Conservation (phyloP, 2,888 invertebrate species). For the Andricus quercusramuli region DNA sequence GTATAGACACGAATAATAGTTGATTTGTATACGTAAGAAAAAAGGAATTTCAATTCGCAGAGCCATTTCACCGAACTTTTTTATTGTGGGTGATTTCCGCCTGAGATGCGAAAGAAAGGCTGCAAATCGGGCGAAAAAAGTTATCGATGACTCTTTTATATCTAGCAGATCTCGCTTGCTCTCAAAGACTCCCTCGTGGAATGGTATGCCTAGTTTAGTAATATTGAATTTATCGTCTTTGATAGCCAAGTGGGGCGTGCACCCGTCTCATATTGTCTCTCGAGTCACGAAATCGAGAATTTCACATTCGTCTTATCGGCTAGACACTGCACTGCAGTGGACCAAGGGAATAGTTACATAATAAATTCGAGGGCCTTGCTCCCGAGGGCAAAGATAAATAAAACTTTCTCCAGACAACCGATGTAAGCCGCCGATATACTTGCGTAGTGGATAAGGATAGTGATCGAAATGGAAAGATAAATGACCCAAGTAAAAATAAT, state of each 20-base stretch:
- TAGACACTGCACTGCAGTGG: slow-evolving; percentile 32
- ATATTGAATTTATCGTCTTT: slow-evolving; percentile 40
- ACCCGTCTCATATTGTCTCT: slow-evolving; percentile 23
- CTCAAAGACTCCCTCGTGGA: slow-evolving; percentile 10
- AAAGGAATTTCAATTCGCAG: slow-evolving; percentile 40
- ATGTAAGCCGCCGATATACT: slow-evolving; percentile 50
- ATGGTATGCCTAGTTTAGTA: slow-evolving; percentile 29
- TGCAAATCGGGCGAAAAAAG: slow-evolving; percentile 21
- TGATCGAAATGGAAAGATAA: slow-evolving; percentile 47
- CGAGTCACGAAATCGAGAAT: slow-evolving; percentile 23
- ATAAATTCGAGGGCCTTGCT: slow-evolving; percentile 26
- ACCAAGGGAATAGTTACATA: slow-evolving; percentile 18
- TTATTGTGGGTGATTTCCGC: slow-evolving; percentile 17
- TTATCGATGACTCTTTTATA: slow-evolving; percentile 36
- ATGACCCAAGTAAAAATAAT: slow-evolving; percentile 25
- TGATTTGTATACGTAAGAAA: slow-evolving; percentile 28
- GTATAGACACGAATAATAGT: slow-evolving; percentile 13
- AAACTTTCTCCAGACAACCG: slow-evolving; percentile 44
- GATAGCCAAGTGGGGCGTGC: not conserved
- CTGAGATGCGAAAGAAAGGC: slow-evolving; percentile 6
- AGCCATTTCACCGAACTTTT: slow-evolving; percentile 13
- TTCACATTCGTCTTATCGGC: slow-evolving; percentile 37
- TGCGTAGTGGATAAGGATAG: slow-evolving; percentile 21
- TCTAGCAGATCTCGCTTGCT: slow-evolving; percentile 8
- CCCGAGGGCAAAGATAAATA: slow-evolving; percentile 58